Conservation (phyloP, 2,113 vertebrate species). For the Lophius piscatorius region DNA sequence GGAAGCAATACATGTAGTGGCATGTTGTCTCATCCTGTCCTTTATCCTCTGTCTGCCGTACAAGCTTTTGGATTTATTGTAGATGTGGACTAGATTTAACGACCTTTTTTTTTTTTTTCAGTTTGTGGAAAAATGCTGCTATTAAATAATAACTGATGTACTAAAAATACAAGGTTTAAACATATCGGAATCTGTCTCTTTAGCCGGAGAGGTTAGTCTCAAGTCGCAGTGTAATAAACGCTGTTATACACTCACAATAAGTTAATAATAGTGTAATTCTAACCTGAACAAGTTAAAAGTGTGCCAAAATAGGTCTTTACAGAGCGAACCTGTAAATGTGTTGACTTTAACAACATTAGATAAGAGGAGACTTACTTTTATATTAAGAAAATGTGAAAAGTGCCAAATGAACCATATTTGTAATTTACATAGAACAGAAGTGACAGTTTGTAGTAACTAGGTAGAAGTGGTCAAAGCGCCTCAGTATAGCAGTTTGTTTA, state of each 20-base stretch:
- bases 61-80: conserved; percentile 77
- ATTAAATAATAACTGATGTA: conserved; percentile 82
- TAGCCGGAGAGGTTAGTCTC: conserved; percentile 78
- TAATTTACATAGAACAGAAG: conserved; percentile 61
- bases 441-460: conserved; percentile 56
- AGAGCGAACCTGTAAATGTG: conserved; percentile 71
- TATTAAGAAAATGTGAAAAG: conserved; percentile 85
- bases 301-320: conserved; percentile 83
- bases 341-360: conserved; percentile 77
- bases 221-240: conserved; percentile 74
- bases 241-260: conserved; percentile 68
- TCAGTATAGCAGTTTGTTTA: conserved; percentile 66
- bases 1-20: conserved; percentile 84
- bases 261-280: conserved; percentile 71
- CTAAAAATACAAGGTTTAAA: conserved; percentile 75
- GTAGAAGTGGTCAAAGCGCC: conserved; percentile 54
- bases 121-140: conserved; percentile 85
- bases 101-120: conserved; percentile 62
- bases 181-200: conserved; percentile 80
- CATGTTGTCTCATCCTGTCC: conserved; percentile 80
- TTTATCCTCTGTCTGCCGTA: conserved; percentile 76
- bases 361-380: conserved; percentile 81
- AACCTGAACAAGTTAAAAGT: conserved; percentile 76
- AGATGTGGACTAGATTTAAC: conserved; percentile 79
- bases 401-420: conserved; percentile 85